Evolutionary conservation across 2,888 invertebrate genomes (phyloP), one percentile per base, ranked within the genome.

Genomic region (Nomada fucata): DNA sequence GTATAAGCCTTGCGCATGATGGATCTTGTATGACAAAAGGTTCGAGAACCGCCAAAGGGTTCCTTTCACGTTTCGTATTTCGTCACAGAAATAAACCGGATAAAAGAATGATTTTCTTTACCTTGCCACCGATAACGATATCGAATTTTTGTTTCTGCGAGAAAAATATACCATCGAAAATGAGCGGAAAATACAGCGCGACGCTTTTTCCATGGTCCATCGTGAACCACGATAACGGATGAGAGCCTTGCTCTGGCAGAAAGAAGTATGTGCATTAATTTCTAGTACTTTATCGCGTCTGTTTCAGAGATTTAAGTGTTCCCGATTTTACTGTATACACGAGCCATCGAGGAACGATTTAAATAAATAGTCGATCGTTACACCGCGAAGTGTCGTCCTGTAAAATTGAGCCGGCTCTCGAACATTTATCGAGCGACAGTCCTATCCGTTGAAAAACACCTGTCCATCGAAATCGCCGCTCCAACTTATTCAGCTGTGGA

Each of bases 401-500:
- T 23, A 10, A 65, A 55, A 65, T 57, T 60, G 26, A 76, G 60
- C 60, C 23, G 42, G 47, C 55, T 70, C 55, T 59, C n/a, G 44
- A 29, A 50, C 13, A 50, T 69, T 64, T 23, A 44, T 70, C 36
- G 23, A 18, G 15, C 23, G 9, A 55, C 50, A 36, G 69, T 69
- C 52, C 50, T 23, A 61, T 60, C 47, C 60, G 2, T 10, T 26
- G 47, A 9, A 64, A 15, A 71, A 50, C 13, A 15, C 20, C 3
- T 13, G 10, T 47, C 36, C 52, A 74, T 74, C 36, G 53, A 60
- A 23, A 42, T 52, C 7, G 1, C 36, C 26, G 26, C 9, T 53
- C 42, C 52, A 69, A 76, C 29, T 68, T 69, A 79, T 69, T 79
- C 59, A 59, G 3, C 1, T 15, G 26, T 7, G 11, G 29, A 63